These are phyloP conservation scores for Limnothrissa miodon DNA, from an alignment of 2,113 vertebrate genomes.

Conservation along the genomic window DNA sequence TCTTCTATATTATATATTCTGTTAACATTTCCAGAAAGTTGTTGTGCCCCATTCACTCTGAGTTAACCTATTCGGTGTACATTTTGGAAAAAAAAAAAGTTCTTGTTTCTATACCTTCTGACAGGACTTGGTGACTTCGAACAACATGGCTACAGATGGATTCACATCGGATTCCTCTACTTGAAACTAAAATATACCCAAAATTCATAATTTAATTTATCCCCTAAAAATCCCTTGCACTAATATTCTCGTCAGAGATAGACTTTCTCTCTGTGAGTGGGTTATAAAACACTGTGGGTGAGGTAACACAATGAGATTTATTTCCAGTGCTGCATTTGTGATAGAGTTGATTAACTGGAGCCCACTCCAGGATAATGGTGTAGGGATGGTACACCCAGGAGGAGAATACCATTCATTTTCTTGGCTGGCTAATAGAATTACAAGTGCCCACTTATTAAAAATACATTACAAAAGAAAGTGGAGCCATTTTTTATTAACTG, in stretches of 20 bases:
- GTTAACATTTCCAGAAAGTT: too few relatives aligned
- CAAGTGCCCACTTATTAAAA: slow-evolving; percentile 24
- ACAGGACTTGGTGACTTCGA: too few relatives aligned
- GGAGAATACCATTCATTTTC: slow-evolving; percentile 22
- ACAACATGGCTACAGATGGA: too few relatives aligned
- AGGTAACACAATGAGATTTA: not conserved
- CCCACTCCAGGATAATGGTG: slow-evolving; percentile 15
- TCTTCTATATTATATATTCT: too few relatives aligned
- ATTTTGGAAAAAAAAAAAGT: too few relatives aligned
- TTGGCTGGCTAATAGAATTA: slow-evolving; percentile 10
- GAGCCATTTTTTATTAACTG: slow-evolving; percentile 14
- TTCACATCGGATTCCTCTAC: too few relatives aligned
- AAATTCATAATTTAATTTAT: not conserved
- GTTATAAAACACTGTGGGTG: not conserved
- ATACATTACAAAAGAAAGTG: not conserved
- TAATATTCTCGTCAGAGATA: not conserved
- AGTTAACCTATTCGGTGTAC: too few relatives aligned
- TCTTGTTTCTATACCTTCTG: too few relatives aligned
- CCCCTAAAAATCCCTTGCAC: not conserved
- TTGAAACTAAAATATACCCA: too few relatives aligned
- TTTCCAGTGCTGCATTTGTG: not conserved
- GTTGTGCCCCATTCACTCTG: too few relatives aligned
- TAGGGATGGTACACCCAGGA: slow-evolving; percentile 7
- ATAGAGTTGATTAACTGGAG: slow-evolving; percentile 25
- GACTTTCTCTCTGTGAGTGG: not conserved